These are phyloP conservation scores for Crypturellus undulatus DNA, from an alignment of 2,113 vertebrate genomes.

Conservation along the genomic window DNA sequence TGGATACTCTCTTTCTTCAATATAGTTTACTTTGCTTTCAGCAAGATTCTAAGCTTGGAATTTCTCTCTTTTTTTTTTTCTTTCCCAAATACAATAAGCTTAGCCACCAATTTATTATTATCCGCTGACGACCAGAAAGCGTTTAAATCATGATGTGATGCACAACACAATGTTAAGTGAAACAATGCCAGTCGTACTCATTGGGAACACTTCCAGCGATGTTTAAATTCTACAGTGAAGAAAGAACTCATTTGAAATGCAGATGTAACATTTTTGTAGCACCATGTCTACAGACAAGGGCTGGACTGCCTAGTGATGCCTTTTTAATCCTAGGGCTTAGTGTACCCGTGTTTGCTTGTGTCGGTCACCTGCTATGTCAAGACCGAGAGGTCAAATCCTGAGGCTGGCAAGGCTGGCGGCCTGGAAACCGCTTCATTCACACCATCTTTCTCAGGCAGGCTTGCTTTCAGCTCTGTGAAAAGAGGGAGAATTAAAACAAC, in stretches of 20 bases:
- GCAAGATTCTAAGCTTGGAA: background rate
- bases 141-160: background rate
- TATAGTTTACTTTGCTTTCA: background rate
- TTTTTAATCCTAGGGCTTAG: conserved; percentile 62
- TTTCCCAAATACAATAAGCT: background rate
- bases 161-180: background rate
- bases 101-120: background rate
- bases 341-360: conserved; percentile 73
- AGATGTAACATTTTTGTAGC: conserved; percentile 52
- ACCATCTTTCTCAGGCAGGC: background rate
- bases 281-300: conserved; percentile 46
- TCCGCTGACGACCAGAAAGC: background rate
- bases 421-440: background rate
- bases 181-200: conserved; percentile 29
- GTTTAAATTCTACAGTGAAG: conserved; percentile 46
- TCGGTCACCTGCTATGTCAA: conserved; percentile 73
- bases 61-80: background rate
- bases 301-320: background rate
- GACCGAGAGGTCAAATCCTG: conserved; percentile 29
- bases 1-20: background rate
- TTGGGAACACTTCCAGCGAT: conserved; percentile 17
- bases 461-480: conserved; percentile 4
- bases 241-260: conserved; percentile 67
- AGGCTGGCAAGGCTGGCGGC: background rate
- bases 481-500: background rate